Conservation (phyloP, 2,888 invertebrate genomes). For the Xestia rhomboidea region DNA sequence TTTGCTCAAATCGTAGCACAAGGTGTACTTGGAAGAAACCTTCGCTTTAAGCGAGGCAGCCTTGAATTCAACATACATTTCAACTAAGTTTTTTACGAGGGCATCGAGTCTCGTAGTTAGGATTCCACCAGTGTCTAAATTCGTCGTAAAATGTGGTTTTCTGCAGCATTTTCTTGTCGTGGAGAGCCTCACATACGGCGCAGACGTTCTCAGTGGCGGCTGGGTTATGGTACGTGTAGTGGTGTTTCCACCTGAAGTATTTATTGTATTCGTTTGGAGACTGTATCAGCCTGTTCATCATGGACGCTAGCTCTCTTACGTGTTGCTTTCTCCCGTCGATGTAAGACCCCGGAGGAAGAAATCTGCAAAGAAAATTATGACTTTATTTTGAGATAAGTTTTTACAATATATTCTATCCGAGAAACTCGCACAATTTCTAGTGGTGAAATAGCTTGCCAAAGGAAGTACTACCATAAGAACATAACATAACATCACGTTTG, state of each 20-base stretch:
- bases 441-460: not conserved
- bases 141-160: conserved; percentile 70
- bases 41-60: conserved; percentile 8
- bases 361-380: conserved; percentile 72
- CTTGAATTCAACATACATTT: not conserved
- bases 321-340: conserved; percentile 74
- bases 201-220: conserved; percentile 74
- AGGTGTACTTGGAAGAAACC: conserved; percentile 15
- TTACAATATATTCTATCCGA: not conserved
- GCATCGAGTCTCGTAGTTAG: conserved; percentile 66
- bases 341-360: conserved; percentile 85
- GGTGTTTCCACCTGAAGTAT: conserved; percentile 79
- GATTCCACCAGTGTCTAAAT: conserved; percentile 83
- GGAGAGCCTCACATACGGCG: conserved; percentile 77
- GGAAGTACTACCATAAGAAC: not conserved
- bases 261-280: conserved; percentile 73
- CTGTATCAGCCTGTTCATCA: conserved; percentile 74
- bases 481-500: not conserved
- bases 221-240: conserved; percentile 75
- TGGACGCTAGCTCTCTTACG: conserved; percentile 72
- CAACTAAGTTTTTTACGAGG: not conserved
- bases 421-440: not conserved
- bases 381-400: not conserved
- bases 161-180: conserved; percentile 70
- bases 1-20: conserved; percentile 19